Evolutionary conservation across 1,140 invertebrate genomes (phyloP).

Genomic region (Dendroctonus valens): DNA sequence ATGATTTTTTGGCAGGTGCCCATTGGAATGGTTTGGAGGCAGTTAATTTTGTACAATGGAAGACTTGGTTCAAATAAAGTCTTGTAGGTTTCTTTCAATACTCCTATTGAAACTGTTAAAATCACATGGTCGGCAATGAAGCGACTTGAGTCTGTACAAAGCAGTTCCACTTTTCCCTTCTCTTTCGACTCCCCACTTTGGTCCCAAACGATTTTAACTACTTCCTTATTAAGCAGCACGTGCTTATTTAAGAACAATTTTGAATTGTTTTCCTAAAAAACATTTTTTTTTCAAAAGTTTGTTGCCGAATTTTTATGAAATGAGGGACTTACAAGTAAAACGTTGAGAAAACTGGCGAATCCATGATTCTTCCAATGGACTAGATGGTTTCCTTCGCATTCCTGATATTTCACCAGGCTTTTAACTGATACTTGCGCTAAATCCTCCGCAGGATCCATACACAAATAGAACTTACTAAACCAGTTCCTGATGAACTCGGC

Average conservation of each 20-base stretch:
- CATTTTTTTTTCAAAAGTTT: not conserved
- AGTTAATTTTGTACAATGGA: constrained; percentile 58
- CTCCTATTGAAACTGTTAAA: constrained; percentile 66
- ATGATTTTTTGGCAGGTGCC: constrained; percentile 78
- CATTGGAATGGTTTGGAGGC: constrained; percentile 65
- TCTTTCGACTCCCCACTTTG: constrained; percentile 26
- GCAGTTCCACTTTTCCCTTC: constrained; percentile 28
- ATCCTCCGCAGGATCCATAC: constrained; percentile 58
- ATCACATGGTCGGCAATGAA: constrained; percentile 66
- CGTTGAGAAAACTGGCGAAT: constrained; percentile 40
- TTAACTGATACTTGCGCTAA: constrained; percentile 61
- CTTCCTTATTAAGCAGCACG: constrained; percentile 53
- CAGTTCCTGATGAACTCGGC: constrained; percentile 55
- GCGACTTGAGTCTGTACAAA: constrained; percentile 55
- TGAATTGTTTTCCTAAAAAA: constrained; percentile 28
- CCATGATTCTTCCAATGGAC: constrained; percentile 42
- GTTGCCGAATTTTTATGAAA: not conserved
- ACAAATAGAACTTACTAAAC: constrained; percentile 56
- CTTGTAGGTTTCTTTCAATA: constrained; percentile 62
- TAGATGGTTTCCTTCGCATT: constrained; percentile 37
- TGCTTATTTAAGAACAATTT: constrained; percentile 43
- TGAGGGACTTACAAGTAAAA: constrained; percentile 30
- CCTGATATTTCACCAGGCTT: constrained; percentile 44
- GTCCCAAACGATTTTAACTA: constrained; percentile 54
- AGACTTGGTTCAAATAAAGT: constrained; percentile 62